phyloP scores from a whole-genome alignment of 2,113 vertebrate species.

The Psittacus erithacus region DNA sequence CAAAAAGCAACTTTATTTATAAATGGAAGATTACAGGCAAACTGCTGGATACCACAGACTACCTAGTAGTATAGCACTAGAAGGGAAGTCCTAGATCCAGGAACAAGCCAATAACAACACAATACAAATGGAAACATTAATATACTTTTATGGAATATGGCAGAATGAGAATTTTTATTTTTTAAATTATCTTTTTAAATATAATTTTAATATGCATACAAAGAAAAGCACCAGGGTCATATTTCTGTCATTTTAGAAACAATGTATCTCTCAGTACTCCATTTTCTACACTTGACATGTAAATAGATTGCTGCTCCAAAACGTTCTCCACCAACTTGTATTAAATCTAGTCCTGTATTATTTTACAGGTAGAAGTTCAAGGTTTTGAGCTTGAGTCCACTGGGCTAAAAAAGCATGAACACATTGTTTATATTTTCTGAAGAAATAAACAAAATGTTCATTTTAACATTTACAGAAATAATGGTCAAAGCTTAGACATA shows the following conservation, averaged over 20 bases:
- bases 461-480: neutral
- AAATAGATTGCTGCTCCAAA: neutral
- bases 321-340: neutral
- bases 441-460: neutral
- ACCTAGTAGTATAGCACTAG: neutral
- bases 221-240: neutral
- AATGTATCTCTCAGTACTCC: neutral
- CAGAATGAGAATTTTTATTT: neutral
- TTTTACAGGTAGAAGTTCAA: neutral
- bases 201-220: neutral
- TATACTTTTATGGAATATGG: neutral
- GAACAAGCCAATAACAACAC: neutral
- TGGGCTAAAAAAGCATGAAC: neutral
- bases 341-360: neutral
- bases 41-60: neutral
- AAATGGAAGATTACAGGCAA: neutral
- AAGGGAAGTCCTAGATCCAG: neutral
- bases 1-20: neutral
- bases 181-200: neutral
- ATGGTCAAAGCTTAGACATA: neutral
- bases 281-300: neutral
- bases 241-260: neutral
- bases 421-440: neutral
- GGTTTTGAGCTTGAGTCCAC: neutral
- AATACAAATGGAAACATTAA: neutral